These are phyloP conservation scores for Mohoua ochrocephala DNA, from an alignment of 2,113 vertebrate species.

Conservation along the genomic window DNA sequence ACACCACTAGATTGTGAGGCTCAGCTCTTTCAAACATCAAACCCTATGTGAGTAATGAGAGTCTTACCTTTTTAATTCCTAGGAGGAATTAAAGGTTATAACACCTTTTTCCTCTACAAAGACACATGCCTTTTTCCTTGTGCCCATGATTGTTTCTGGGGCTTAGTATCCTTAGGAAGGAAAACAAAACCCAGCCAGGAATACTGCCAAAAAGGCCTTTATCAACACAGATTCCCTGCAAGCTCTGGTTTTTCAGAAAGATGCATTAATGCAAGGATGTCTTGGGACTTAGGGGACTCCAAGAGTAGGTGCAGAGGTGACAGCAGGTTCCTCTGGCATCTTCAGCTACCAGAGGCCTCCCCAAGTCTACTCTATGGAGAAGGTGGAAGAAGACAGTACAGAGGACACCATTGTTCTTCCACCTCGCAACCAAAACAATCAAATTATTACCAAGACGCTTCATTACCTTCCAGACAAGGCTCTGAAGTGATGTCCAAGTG, in stretches of 20 bases:
- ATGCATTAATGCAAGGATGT: neutral
- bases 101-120: neutral
- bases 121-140: neutral
- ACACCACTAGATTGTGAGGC: neutral
- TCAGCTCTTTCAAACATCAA: neutral
- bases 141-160: neutral
- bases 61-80: neutral
- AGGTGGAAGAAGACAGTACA: neutral
- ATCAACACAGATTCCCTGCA: neutral
- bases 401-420: neutral
- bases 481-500: neutral
- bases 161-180: neutral
- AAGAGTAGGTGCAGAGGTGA: neutral
- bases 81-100: neutral
- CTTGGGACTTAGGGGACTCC: neutral
- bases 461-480: neutral
- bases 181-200: neutral
- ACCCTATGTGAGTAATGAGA: neutral
- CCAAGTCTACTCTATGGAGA: neutral
- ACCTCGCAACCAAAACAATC: neutral
- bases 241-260: neutral
- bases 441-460: neutral
- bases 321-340: neutral
- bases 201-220: neutral
- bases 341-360: neutral